Percentiles rank a stretch among this genome's conserved stretches.
Evolutionary conservation across 1,140 invertebrate genomes (phyloP).

Genomic region (Ridgeia piscesae): DNA sequence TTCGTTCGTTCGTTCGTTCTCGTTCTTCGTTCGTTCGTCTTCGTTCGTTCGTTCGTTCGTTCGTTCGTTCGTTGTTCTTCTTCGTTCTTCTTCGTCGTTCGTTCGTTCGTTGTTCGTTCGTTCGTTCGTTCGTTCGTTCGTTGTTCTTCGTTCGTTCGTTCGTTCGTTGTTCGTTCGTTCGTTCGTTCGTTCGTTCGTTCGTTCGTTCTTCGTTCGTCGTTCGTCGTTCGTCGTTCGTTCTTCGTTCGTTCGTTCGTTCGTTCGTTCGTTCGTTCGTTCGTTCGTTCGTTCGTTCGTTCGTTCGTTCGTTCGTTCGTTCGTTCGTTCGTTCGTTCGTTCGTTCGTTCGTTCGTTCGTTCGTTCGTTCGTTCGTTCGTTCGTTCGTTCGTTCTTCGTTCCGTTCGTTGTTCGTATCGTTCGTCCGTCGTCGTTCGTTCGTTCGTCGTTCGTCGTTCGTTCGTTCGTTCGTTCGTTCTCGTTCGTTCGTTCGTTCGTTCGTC

Average conservation of each 20-base stretch:
- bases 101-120: neutral
- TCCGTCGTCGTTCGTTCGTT: neutral
- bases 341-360: neutral
- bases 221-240: too few species aligned
- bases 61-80: neutral
- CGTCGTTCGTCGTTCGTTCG: neutral
- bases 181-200: neutral
- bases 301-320: neutral
- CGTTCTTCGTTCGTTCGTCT: too few species aligned
- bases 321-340: neutral
- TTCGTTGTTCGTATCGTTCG: too few species aligned
- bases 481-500: neutral
- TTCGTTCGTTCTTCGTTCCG: neutral
- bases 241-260: neutral
- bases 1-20: neutral
- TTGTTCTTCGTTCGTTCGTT: neutral
- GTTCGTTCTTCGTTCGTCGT: too few species aligned
- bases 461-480: neutral
- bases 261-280: neutral
- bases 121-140: neutral
- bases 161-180: neutral
- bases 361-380: neutral
- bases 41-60: neutral
- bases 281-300: neutral
- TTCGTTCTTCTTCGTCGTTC: too few species aligned